Evolutionary conservation across 2,888 invertebrate species (phyloP).

Genomic region (Melanostoma mellinum): DNA sequence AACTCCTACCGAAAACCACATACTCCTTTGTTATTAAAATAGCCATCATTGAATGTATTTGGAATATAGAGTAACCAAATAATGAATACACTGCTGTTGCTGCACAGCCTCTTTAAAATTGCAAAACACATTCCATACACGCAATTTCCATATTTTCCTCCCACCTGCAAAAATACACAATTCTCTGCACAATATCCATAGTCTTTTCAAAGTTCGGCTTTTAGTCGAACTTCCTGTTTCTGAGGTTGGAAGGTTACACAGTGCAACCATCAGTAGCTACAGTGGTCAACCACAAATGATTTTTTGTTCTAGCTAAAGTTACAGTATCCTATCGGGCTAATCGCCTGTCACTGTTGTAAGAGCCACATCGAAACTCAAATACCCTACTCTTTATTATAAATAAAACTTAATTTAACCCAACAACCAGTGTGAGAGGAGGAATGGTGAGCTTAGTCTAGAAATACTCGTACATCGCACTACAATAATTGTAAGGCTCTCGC

Average conservation of each 20-base stretch:
- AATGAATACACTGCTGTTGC: constrained; percentile 10
- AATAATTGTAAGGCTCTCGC: constrained; percentile 27
- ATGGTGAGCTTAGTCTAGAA: background rate
- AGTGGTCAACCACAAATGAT: constrained; percentile 9
- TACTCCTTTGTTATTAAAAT: constrained; percentile 61
- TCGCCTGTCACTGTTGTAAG: constrained; percentile 48
- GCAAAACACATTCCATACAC: constrained; percentile 28
- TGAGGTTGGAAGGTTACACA: constrained; percentile 18
- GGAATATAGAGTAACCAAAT: constrained; percentile 22
- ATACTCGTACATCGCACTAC: constrained; percentile 36
- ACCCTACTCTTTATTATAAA: constrained; percentile 18
- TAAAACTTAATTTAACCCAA: constrained; percentile 5
- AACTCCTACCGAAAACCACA: constrained; percentile 37
- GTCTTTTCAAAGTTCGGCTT: background rate
- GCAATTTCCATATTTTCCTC: constrained; percentile 44
- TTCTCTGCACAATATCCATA: constrained; percentile 15
- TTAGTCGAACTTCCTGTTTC: constrained; percentile 9
- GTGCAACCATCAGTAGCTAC: background rate
- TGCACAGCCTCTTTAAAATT: constrained; percentile 30
- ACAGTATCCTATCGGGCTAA: constrained; percentile 35
- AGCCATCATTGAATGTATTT: constrained; percentile 31
- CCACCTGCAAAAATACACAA: constrained; percentile 26
- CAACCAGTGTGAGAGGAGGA: background rate
- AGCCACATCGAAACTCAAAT: constrained; percentile 29
- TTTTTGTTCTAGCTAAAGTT: constrained; percentile 8